Conservation (phyloP, 2,797 vertebrate genomes). For the Coregonus suidteri region DNA sequence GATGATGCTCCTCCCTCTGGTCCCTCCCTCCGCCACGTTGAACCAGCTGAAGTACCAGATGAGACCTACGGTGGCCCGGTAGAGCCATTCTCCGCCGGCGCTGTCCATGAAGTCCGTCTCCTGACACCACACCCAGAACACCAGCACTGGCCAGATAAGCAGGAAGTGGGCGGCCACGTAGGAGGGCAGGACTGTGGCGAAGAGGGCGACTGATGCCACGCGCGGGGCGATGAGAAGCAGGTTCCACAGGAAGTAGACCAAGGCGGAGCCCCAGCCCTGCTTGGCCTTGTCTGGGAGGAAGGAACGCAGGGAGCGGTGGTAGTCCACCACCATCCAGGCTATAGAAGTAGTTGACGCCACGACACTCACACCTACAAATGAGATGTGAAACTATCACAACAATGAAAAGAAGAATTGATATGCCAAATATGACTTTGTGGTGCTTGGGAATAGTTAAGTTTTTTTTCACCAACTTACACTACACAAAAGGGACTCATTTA, state of each 20-base stretch:
- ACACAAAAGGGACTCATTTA: too few species aligned
- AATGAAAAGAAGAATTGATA: too few species aligned
- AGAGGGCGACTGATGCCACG: slow-evolving; percentile 80
- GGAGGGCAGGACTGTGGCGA: slow-evolving; percentile 77
- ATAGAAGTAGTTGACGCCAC: slow-evolving; percentile 83
- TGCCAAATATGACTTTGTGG: too few species aligned
- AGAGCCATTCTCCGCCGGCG: slow-evolving; percentile 78
- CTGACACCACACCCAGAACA: slow-evolving; percentile 85
- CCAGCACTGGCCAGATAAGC: slow-evolving; percentile 78
- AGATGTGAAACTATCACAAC: slow-evolving; percentile 8
- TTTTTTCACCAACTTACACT: too few species aligned
- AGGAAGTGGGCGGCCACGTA: slow-evolving; percentile 79
- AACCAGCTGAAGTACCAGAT: slow-evolving; percentile 99
- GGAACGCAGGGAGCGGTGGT: slow-evolving; percentile 89
- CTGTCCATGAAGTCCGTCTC: slow-evolving; percentile 88
- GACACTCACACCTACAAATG: slow-evolving; percentile 80
- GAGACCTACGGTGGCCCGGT: slow-evolving; percentile 83
- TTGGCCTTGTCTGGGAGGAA: slow-evolving; percentile 84
- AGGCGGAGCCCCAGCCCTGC: slow-evolving; percentile 76
- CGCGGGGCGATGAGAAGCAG: slow-evolving; percentile 87
- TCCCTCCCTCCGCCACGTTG: slow-evolving; percentile 83
- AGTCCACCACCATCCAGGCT: slow-evolving; percentile 92
- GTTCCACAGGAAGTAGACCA: slow-evolving; percentile 93
- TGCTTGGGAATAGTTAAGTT: too few species aligned
- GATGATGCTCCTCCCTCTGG: slow-evolving; percentile 79